Conservation (phyloP, 2,888 invertebrate genomes). For the Thereva nobilitata region DNA sequence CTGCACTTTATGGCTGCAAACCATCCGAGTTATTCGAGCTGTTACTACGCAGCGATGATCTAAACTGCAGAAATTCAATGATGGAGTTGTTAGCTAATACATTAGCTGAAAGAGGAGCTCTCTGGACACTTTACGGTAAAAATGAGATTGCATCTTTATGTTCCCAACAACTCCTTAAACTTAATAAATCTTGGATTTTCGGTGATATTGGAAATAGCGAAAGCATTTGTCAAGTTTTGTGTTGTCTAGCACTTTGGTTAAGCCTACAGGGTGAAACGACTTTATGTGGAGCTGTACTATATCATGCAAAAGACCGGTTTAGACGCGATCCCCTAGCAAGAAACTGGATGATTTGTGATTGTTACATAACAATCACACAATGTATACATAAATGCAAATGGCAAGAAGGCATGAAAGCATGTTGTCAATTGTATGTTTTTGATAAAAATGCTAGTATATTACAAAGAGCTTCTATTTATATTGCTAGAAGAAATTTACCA, state of each 20-base stretch:
- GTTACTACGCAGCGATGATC: constrained; percentile 79
- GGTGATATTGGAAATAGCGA: constrained; percentile 66
- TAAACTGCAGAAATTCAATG: constrained; percentile 84
- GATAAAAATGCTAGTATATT: constrained; percentile 71
- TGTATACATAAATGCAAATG: constrained; percentile 63
- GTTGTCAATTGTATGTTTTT: constrained; percentile 69
- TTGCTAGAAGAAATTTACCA: constrained; percentile 56
- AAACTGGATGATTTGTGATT: constrained; percentile 72
- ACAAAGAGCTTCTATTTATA: constrained; percentile 55
- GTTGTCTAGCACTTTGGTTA: constrained; percentile 65
- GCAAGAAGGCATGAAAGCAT: constrained; percentile 71
- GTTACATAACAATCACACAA: constrained; percentile 61
- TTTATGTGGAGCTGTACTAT: constrained; percentile 64
- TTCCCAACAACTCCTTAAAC: constrained; percentile 76
- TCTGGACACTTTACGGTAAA: constrained; percentile 89
- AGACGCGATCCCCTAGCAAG: constrained; percentile 66
- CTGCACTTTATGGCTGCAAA: constrained; percentile 61
- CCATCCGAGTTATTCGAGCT: constrained; percentile 65
- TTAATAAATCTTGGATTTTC: constrained; percentile 66
- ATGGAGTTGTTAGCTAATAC: constrained; percentile 80
- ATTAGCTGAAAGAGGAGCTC: constrained; percentile 77
- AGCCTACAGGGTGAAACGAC: constrained; percentile 61
- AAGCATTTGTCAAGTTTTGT: constrained; percentile 70
- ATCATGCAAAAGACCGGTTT: constrained; percentile 67
- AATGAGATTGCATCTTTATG: constrained; percentile 80